Evolutionary conservation across 2,888 invertebrate genomes (phyloP), one percentile per base, ranked within the genome.

Genomic region (Selenia dentaria): DNA sequence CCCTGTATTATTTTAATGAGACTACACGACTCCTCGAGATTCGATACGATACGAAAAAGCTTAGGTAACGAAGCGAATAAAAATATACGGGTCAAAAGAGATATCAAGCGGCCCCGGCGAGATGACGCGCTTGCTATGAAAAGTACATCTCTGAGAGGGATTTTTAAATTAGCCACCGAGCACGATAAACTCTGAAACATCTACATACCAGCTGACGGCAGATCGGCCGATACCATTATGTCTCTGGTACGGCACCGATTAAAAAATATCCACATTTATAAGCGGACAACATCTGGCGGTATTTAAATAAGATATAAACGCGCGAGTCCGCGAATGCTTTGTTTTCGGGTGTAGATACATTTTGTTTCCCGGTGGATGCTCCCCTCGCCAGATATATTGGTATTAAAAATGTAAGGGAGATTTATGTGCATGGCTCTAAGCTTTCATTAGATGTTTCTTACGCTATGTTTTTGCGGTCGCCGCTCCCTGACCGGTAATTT

Each of bases 391-490:
- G 84, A 86, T 87, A 86, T 90, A 90, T 90, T 87, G 89, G 89
- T 90, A 90, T 90, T 90, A 90, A 90, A 90, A 90, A 90, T 90
- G 90, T 89, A 90, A 90, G 79, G 84, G 83, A 89, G 90, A 90
- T 90, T 90, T 90, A 90, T 90, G 89, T 83, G 89, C 87, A 90
- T 89, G 83, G 89, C 87, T 89, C 84, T 90, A 85, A 89, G 90
- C 90, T 90, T 90, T 90, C 90, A 90, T 90, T 90, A 89, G 88
- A 82, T 82, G 81, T 84, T 87, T 82, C 88, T 89, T 88, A 79
- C 74, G 84, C 83, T 81, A 81, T 81, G 83, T 83, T 87, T 80
- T 77, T 82, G 87, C 84, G 87, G 88, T 84, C 81, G 79, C 76
- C 77, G 80, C 83, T 83, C 86, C 87, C 87, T 90, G 90, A 90